A percentile compares a stretch with the other conserved stretches of the same genome.
Evolutionary conservation across 2,888 invertebrate species (phyloP).

Genomic region (Plagodis pulveraria): DNA sequence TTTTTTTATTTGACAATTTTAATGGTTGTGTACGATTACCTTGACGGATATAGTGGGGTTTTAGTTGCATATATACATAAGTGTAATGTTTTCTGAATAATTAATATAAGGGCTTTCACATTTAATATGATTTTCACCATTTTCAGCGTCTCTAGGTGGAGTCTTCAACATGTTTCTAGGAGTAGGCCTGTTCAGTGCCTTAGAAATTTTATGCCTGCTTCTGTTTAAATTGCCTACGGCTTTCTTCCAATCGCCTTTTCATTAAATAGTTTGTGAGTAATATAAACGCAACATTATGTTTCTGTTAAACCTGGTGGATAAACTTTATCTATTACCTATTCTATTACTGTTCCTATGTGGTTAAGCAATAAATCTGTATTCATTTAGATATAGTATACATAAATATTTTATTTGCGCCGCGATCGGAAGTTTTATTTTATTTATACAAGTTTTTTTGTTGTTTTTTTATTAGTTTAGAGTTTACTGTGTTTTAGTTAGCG

Average conservation of each 20-base stretch:
- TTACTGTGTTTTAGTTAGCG: too few relatives aligned
- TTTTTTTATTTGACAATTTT: too few relatives aligned
- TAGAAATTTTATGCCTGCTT: conserved; percentile 64
- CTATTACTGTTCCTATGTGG: too few relatives aligned
- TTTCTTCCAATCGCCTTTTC: conserved; percentile 36
- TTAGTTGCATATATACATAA: too few relatives aligned
- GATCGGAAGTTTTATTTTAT: too few relatives aligned
- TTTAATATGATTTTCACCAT: conserved; percentile 6
- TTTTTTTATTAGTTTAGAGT: too few relatives aligned
- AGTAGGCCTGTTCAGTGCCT: conserved; percentile 71
- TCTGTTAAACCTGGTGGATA: not conserved
- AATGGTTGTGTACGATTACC: not conserved
- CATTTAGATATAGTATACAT: too few relatives aligned
- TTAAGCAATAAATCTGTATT: too few relatives aligned
- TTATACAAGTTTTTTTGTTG: too few relatives aligned
- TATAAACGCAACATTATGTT: not conserved
- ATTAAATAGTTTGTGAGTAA: not conserved
- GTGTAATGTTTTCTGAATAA: not conserved
- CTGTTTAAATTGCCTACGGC: conserved; percentile 50
- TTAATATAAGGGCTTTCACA: too few relatives aligned
- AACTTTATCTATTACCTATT: too few relatives aligned
- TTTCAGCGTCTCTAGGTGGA: conserved; percentile 73
- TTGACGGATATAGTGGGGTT: not conserved
- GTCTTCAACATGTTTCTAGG: conserved; percentile 80
- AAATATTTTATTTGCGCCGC: too few relatives aligned